A percentile compares a stretch with the other conserved stretches of the same genome.
Evolutionary conservation across 2,797 vertebrate species (phyloP).

Genomic region (Ctenosaura bakeri): DNA sequence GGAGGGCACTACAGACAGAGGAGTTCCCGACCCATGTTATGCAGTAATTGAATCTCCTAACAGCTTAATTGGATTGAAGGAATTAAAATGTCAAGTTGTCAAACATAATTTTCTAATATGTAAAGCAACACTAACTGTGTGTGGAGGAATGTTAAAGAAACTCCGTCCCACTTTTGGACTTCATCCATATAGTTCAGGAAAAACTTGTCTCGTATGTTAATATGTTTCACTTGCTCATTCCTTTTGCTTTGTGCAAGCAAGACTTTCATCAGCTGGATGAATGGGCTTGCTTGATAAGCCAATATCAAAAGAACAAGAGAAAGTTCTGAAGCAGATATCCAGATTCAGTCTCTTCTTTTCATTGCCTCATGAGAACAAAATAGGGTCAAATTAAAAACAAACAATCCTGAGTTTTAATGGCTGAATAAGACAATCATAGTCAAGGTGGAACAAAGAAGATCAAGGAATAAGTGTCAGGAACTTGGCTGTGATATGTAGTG

Average conservation of each 20-base stretch:
- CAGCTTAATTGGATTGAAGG: slow-evolving; percentile 24
- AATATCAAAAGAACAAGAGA: not conserved
- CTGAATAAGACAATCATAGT: not conserved
- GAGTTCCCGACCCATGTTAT: not conserved
- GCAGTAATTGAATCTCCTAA: slow-evolving; percentile 37
- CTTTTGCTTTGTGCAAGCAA: not conserved
- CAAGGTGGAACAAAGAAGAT: not conserved
- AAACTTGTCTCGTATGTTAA: fast-evolving
- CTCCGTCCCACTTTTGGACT: slow-evolving; percentile 12
- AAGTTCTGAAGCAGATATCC: not conserved
- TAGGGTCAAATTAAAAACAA: not conserved
- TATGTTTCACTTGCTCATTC: not conserved
- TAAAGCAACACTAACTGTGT: not conserved
- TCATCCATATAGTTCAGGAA: slow-evolving; percentile 1
- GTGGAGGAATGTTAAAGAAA: slow-evolving; percentile 23
- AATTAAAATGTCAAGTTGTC: slow-evolving; percentile 40
- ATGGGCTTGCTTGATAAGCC: not conserved
- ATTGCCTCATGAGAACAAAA: not conserved
- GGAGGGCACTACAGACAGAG: slow-evolving; percentile 26
- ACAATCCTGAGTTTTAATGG: not conserved
- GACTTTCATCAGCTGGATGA: not conserved
- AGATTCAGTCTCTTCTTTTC: not conserved
- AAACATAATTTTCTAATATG: slow-evolving; percentile 47
- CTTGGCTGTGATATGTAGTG: not conserved
- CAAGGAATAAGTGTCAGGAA: not conserved